These are phyloP conservation scores for Cuculus canorus DNA, from an alignment of 2,797 vertebrate genomes.

Conservation along the genomic window DNA sequence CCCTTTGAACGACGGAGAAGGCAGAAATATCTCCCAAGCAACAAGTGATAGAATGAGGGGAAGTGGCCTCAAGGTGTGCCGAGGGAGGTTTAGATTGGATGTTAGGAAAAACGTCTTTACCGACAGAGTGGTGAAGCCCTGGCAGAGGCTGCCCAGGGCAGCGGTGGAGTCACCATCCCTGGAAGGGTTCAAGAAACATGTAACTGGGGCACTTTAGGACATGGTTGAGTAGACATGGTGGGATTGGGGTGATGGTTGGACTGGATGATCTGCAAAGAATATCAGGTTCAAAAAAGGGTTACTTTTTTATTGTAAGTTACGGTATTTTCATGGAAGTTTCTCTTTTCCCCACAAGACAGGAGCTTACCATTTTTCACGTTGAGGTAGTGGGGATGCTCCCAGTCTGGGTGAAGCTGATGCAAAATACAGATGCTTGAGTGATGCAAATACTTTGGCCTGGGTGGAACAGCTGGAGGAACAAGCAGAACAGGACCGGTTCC, in stretches of 20 bases:
- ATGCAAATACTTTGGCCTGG: background rate
- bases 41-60: no score
- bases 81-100: no score
- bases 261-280: no score
- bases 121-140: no score
- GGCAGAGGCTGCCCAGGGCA: no score
- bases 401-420: background rate
- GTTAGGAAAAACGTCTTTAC: no score
- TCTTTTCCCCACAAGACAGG: background rate
- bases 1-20: background rate
- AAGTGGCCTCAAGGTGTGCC: no score
- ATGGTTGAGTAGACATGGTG: no score
- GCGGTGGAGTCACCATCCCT: no score
- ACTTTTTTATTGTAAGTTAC: background rate
- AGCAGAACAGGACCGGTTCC: slow-evolving; percentile 10
- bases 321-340: fast-evolving
- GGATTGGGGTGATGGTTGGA: no score
- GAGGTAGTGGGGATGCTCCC: fast-evolving
- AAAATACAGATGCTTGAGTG: background rate
- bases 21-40: background rate
- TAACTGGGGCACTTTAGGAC: no score
- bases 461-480: background rate
- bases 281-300: background rate
- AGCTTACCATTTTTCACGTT: fast-evolving
- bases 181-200: no score